A percentile compares a stretch with the other conserved stretches of the same genome.
These are phyloP conservation scores for Rapana venosa DNA, from an alignment of 2,888 invertebrate species.

Conservation along the genomic window DNA sequence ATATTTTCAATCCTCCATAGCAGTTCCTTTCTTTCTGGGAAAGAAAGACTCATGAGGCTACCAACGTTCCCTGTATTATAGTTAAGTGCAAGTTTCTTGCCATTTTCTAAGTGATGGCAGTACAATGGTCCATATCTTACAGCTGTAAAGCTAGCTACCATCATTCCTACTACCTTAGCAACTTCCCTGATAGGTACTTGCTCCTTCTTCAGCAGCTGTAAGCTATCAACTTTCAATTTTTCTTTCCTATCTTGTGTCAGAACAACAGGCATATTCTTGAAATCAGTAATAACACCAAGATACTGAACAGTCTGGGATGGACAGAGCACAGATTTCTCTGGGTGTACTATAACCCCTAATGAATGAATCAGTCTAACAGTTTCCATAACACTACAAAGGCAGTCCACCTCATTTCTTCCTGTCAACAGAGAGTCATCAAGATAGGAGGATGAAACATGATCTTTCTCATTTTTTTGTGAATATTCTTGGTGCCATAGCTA, in stretches of 20 bases:
- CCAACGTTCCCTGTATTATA: slow-evolving; percentile 26
- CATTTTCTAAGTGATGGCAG: slow-evolving; percentile 29
- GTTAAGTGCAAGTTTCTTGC: slow-evolving; percentile 24
- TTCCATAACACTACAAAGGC: neutral
- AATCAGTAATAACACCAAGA: slow-evolving; percentile 13
- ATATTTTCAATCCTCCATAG: slow-evolving; percentile 37
- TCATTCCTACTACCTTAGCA: neutral
- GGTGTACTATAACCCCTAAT: neutral
- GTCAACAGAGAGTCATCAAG: neutral
- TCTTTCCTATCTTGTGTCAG: neutral
- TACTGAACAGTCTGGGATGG: neutral
- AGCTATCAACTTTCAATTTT: neutral
- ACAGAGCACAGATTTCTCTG: neutral
- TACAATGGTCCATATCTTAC: neutral
- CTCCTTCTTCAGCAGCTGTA: neutral
- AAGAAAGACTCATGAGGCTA: neutral
- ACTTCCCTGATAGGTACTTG: neutral
- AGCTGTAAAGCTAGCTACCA: slow-evolving; percentile 13
- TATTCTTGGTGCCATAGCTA: neutral
- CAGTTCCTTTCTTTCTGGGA: neutral
- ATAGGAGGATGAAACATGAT: neutral
- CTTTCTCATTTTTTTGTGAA: neutral
- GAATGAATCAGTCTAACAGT: neutral
- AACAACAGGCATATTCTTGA: neutral
- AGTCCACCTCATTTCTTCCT: neutral